Evolutionary conservation across 2,797 vertebrate species (phyloP), one percentile per base, ranked within the genome.

Genomic region (Heteromormyrus szaboi): DNA sequence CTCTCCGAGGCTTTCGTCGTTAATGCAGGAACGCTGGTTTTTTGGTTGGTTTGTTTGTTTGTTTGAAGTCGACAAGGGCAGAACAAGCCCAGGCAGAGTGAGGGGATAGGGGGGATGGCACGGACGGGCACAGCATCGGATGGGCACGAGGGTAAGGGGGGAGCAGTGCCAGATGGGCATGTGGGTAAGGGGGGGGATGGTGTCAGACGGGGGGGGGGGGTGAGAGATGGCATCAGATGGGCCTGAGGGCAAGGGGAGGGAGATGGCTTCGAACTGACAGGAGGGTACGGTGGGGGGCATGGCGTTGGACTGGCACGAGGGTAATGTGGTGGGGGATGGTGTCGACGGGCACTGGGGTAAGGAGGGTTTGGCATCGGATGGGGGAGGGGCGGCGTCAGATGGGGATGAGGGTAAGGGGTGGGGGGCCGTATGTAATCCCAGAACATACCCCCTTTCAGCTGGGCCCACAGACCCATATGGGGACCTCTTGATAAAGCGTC

Each of bases 11-110:
- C 17, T 96, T 96, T 56, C 19, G 96, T n/a, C 1, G 96, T 96
- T 95, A 96, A 95, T 94, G 95, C 95, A 94, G 93, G 94, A 95
- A 94, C 93, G 94, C 93, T 93, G 94, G 94, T 96, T 95, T 94
- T 92, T 93, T 92, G 65, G 22, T 25, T 33, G 8, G 33, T 41
- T 85, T 86, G 84, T 62, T 62, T 62, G 9, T 85, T 87, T 59
- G 7, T 59, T 87, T 56, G n/a, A 54, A 79, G 17, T 79, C 41
- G 72, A 17, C 33, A 25, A 93, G 92, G 93, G 93, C 89, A 91
- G 92, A 94, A 94, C 91, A 93, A 91, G 46, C 93, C 91, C 94
- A 93, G 90, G 91, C 94, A 94, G 96, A 96, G 96, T 94, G 95
- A 95, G 33, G 62, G 62, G 22, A 68, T 11, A 19, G 0, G 62